Percentiles rank a stretch among this genome's conserved stretches.
Conservation (phyloP, 1,140 invertebrate species). For the Polyergus mexicanus region DNA sequence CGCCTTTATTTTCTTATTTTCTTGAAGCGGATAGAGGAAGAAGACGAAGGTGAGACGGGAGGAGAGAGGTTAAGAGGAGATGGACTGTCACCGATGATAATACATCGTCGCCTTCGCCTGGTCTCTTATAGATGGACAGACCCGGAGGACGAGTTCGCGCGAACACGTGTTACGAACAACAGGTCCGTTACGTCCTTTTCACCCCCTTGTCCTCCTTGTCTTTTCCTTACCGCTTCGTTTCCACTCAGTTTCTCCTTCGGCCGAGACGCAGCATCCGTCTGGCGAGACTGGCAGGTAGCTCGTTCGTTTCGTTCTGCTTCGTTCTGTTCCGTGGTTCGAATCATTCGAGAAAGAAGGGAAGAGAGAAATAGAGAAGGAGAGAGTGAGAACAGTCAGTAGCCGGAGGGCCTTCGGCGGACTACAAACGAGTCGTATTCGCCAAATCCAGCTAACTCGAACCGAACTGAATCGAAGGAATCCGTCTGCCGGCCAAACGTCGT, state of each 20-base stretch:
- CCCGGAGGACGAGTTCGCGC: constrained; percentile 81
- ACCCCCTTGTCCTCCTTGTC: constrained; percentile 15
- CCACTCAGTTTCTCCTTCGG: constrained; percentile 67
- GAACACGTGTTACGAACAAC: constrained; percentile 85
- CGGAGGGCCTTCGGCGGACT: constrained; percentile 76
- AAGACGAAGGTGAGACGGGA: constrained; percentile 40
- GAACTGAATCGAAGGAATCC: constrained; percentile 84
- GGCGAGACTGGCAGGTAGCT: constrained; percentile 64
- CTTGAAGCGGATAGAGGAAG: constrained; percentile 73
- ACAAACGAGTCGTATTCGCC: constrained; percentile 83
- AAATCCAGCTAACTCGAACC: constrained; percentile 84
- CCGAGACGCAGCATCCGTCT: constrained; percentile 51
- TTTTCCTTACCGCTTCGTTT: constrained; percentile 64
- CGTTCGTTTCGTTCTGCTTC: constrained; percentile 70
- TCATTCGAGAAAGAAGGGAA: constrained; percentile 8
- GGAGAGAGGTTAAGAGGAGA: constrained; percentile 74
- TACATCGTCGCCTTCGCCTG: constrained; percentile 84
- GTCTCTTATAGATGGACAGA: constrained; percentile 77
- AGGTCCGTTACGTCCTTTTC: constrained; percentile 76
- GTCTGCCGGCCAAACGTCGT: constrained; percentile 64
- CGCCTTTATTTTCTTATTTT: constrained; percentile 83
- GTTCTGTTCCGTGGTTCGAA: constrained; percentile 53
- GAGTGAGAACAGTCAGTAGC: constrained; percentile 46
- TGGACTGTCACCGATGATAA: constrained; percentile 85
- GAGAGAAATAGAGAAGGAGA: constrained; percentile 5